A percentile compares a stretch with the other conserved stretches of the same genome.
These are phyloP conservation scores for Eurystomus gularis DNA, from an alignment of 2,113 vertebrate species.

Conservation along the genomic window DNA sequence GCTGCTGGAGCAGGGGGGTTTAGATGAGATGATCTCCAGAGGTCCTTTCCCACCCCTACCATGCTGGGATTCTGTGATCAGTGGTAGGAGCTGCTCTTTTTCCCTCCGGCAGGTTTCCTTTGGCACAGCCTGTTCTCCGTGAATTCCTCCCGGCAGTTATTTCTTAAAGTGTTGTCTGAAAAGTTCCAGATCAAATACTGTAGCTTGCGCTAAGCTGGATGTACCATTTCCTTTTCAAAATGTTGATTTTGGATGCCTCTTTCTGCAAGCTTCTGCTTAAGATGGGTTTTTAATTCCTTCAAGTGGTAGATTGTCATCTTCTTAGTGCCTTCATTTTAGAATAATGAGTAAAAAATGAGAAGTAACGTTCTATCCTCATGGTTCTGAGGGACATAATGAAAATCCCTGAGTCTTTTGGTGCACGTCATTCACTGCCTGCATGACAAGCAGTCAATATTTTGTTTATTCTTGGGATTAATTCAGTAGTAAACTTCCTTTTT, in stretches of 20 bases:
- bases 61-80: neutral
- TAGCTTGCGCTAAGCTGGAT: neutral
- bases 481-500: neutral
- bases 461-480: neutral
- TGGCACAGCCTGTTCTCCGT: neutral
- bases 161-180: neutral
- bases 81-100: neutral
- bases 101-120: neutral
- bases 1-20: too few species aligned
- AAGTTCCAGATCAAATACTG: neutral
- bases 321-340: neutral
- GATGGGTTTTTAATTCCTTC: neutral
- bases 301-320: neutral
- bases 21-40: neutral
- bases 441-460: neutral
- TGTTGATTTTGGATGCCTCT: neutral
- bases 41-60: too few species aligned
- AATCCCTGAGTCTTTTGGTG: neutral
- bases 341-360: neutral
- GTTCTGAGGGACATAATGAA: neutral
- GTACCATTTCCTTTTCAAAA: neutral
- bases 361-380: rapidly evolving
- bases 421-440: neutral
- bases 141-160: neutral
- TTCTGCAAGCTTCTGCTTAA: neutral